phyloP scores from a whole-genome alignment of 2,797 vertebrate genomes.

The Microhierax caerulescens region DNA sequence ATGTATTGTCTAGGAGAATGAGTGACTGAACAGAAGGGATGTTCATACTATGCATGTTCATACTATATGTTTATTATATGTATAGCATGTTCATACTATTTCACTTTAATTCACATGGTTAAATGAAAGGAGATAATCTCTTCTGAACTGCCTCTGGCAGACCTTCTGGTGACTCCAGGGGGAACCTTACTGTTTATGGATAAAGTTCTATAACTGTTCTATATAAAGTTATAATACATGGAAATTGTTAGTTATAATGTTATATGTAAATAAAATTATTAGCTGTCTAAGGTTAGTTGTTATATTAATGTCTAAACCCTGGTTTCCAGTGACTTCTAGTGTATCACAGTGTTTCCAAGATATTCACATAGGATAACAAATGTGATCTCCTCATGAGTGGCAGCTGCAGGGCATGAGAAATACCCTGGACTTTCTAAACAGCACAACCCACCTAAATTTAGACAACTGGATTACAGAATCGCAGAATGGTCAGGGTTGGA shows the following conservation, averaged over 20 bases:
- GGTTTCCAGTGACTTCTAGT: not conserved
- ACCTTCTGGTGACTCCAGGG: not conserved
- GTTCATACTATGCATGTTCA: not conserved
- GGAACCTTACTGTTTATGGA: not conserved
- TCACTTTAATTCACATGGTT: not conserved
- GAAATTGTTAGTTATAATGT: too few relatives aligned
- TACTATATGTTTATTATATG: too few relatives aligned
- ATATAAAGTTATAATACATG: not conserved
- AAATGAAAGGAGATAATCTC: not conserved
- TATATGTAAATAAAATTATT: too few relatives aligned
- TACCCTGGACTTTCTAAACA: not conserved
- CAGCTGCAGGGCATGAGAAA: not conserved
- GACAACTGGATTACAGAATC: not conserved
- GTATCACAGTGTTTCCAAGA: not conserved
- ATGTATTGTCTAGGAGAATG: not conserved
- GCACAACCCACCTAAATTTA: not conserved
- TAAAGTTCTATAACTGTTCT: not conserved
- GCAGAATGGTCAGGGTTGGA: too few relatives aligned
- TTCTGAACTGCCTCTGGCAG: not conserved
- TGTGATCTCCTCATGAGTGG: not conserved
- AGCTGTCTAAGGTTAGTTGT: not conserved
- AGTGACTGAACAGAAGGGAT: rapidly evolving
- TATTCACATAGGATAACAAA: not conserved
- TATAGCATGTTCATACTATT: not conserved
- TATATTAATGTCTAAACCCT: not conserved